Conservation (phyloP, 2,797 vertebrate species). For the Petrocephalus schoutedeni region DNA sequence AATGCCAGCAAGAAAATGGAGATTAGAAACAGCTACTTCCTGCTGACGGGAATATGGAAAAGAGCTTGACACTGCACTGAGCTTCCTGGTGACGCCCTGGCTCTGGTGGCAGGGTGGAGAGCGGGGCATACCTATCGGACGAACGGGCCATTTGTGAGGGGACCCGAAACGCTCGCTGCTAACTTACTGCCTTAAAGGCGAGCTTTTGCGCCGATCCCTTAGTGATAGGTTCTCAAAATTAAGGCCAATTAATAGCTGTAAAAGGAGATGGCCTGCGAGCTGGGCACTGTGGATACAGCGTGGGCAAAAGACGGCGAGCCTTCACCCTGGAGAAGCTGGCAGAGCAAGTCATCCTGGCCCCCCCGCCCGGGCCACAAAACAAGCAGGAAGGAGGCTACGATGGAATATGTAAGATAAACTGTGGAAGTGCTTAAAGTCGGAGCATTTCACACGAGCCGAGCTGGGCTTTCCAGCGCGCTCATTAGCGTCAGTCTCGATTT, state of each 20-base stretch:
- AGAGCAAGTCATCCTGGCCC: background rate
- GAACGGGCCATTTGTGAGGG: background rate
- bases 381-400: background rate
- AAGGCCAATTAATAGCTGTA: background rate
- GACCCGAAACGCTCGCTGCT: background rate
- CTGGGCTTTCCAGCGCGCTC: background rate
- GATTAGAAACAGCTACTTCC: slow-evolving; percentile 1
- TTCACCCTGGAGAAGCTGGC: background rate
- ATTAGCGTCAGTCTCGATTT: slow-evolving; percentile 15
- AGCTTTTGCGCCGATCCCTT: background rate
- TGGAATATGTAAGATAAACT: background rate
- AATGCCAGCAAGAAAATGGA: background rate
- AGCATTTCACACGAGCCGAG: slow-evolving; percentile 15
- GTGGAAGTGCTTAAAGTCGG: slow-evolving; percentile 9
- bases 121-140: background rate
- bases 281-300: background rate
- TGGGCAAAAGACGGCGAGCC: background rate
- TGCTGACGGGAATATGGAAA: background rate
- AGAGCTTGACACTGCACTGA: background rate
- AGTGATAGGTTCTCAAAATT: background rate
- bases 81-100: background rate
- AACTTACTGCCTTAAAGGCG: background rate
- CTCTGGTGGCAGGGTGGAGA: background rate
- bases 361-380: background rate
- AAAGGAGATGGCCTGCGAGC: background rate